Evolutionary conservation across 1,140 invertebrate genomes (phyloP).

Genomic region (Drosophila truncata): DNA sequence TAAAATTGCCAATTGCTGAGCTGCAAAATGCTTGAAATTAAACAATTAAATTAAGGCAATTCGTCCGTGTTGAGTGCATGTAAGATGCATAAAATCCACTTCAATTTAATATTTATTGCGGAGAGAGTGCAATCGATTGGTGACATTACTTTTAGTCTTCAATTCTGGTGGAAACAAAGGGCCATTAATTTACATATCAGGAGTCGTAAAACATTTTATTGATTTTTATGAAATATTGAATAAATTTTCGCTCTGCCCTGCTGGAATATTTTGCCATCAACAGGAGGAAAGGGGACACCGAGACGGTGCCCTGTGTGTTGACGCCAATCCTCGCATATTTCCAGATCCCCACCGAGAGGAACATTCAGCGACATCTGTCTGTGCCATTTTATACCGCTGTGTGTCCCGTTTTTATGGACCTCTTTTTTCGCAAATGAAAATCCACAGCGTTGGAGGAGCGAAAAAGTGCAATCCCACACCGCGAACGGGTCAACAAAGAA

Average conservation of each 20-base stretch:
- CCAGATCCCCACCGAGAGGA: neutral
- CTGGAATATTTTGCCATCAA: conserved; percentile 2
- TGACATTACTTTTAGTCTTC: neutral
- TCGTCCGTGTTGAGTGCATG: neutral
- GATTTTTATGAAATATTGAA: conserved; percentile 37
- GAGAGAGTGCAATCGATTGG: neutral
- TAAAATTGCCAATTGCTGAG: conserved; percentile 15
- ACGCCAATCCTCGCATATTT: conserved; percentile 15
- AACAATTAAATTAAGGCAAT: conserved; percentile 5
- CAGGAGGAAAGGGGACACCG: neutral
- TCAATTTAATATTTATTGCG: neutral
- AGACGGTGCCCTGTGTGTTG: conserved; percentile 1
- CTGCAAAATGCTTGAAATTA: neutral
- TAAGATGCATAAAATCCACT: neutral
- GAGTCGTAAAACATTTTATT: conserved; percentile 19
- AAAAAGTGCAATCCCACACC: conserved; percentile 29
- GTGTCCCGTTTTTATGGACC: conserved; percentile 24
- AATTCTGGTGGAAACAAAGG: neutral
- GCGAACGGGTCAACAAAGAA: conserved; percentile 22
- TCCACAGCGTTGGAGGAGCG: neutral
- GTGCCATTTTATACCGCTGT: conserved; percentile 19
- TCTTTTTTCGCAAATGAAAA: conserved; percentile 27
- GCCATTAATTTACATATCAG: conserved; percentile 3
- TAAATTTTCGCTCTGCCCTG: neutral
- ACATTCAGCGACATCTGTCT: conserved; percentile 17